Evolutionary conservation across 2,888 invertebrate species (phyloP).

Genomic region (Lampropteryx suffumata): DNA sequence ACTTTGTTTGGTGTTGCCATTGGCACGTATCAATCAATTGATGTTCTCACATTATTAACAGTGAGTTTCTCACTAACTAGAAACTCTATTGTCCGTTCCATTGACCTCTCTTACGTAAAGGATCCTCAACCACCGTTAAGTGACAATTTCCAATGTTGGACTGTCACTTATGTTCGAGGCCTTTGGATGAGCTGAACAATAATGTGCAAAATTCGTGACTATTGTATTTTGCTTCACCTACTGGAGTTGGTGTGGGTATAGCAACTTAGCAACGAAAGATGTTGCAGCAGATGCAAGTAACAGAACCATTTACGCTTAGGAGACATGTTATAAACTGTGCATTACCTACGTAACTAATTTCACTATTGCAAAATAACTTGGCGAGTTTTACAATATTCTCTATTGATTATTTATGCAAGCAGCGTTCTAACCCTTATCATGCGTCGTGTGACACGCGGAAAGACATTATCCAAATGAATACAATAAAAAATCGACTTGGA

Average conservation of each 20-base stretch:
- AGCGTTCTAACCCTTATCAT: constrained; percentile 4
- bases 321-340: no score
- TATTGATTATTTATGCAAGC: not conserved
- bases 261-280: no score
- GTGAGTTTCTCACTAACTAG: constrained; percentile 1
- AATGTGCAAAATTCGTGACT: no score
- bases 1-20: not conserved
- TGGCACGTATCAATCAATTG: not conserved
- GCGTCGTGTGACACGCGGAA: constrained; percentile 13
- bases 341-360: not conserved
- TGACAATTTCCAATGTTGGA: constrained; percentile 2
- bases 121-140: constrained; percentile 6
- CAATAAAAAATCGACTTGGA: constrained; percentile 23
- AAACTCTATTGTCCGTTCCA: not conserved
- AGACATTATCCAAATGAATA: constrained; percentile 19
- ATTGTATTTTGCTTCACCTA: no score
- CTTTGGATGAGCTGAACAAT: not conserved
- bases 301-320: no score
- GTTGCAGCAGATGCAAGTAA: no score
- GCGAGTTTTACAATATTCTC: not conserved
- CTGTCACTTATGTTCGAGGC: constrained; percentile 1
- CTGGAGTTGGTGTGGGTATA: no score
- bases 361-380: not conserved
- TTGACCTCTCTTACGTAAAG: not conserved
- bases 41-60: not conserved